Base-by-base conservation (phyloP, 2,888 invertebrate genomes). In the Lamellibrachia satsuma region DNA sequence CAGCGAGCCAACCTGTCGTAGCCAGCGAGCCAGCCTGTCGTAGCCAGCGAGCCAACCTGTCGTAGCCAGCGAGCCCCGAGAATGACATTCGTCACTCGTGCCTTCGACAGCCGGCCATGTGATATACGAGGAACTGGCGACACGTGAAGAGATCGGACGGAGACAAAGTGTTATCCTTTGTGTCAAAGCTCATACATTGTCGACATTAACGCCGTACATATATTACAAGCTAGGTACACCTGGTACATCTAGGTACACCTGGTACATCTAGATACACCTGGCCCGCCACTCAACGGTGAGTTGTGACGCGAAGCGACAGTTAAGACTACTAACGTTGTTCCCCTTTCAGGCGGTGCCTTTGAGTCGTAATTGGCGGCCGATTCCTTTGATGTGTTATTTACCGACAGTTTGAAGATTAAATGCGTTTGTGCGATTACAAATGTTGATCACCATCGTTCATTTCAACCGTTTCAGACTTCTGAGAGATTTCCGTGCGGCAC, bases 401-500 rank as follows among this genome's bases (percentile, higher is more conserved):
- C 75, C 22, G 75, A 75, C 75, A 75, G 75, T 75, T 75, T 75
- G 75, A 75, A 75, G 75, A 75, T 75, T 75, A 75, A 75, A 75
- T 75, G 75, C 75, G 75, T 75, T 75, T 75, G n/a, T 75, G n/a
- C 75, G 75, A 75, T 75, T 75, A 75, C 75, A 75, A 75, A 75
- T 75, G 75, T 75, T 22, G 75, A n/a, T 22, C 22, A 75, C 2
- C 75, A n/a, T 22, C 75, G 75, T 75, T 75, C 75, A n/a, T 75
- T 15, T 75, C 75, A 75, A 22, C 22, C 75, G 75, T 22, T 75
- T 75, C 75, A 75, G 22, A 75, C 75, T 11, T 60, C 60, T 60
- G 60, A 60, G 15, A 60, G 60, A 60, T 60, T 15, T 22, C 22
- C 75, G 75, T 75, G 75, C 75, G 75, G 75, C 75, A 75, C 75